Conservation (phyloP, 2,797 vertebrate genomes). For the Psittacula echo region DNA sequence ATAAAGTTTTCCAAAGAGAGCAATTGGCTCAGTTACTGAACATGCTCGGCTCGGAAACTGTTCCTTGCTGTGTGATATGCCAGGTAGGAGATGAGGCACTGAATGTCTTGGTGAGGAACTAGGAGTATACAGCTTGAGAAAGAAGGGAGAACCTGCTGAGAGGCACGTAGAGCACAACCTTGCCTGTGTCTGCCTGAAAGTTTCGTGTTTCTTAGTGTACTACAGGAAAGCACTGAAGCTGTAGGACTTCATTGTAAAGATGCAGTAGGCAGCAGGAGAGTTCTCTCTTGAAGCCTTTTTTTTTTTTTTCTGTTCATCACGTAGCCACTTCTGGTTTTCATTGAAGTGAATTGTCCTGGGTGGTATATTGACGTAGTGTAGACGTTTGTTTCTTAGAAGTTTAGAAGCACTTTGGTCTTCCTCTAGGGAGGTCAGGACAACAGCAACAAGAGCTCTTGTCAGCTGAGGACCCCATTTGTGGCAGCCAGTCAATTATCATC, state of each 20-base stretch:
- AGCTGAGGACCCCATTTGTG: background rate
- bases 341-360: background rate
- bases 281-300: background rate
- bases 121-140: fast-evolving
- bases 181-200: background rate
- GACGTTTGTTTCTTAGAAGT: background rate
- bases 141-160: background rate
- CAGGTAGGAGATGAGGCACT: background rate
- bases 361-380: background rate
- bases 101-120: background rate
- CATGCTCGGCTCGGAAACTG: background rate
- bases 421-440: background rate
- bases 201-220: background rate
- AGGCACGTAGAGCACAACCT: fast-evolving
- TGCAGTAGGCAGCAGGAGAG: background rate
- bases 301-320: background rate
- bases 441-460: background rate
- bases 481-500: background rate
- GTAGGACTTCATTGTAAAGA: background rate
- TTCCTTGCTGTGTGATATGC: fast-evolving
- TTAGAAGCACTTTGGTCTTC: background rate
- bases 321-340: background rate
- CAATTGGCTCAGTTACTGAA: background rate
- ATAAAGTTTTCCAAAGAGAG: background rate
- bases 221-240: background rate